Conservation (phyloP, 2,113 vertebrate genomes). For the Zootoca vivipara region DNA sequence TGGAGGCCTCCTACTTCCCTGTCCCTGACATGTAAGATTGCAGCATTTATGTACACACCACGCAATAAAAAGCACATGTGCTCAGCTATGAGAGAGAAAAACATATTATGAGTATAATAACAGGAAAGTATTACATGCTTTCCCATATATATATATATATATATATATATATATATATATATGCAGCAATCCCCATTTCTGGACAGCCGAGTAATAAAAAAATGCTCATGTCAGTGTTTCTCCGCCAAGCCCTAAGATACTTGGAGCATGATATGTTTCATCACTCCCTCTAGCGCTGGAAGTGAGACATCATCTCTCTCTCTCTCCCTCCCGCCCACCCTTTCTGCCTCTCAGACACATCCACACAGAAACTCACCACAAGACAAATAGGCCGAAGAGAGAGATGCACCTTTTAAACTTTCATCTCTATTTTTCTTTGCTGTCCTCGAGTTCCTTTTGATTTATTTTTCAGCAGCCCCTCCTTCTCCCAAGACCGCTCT, state of each 20-base stretch:
- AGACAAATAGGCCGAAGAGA: constrained; percentile 40
- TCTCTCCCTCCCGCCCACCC: background rate
- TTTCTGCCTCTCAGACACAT: background rate
- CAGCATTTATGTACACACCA: background rate
- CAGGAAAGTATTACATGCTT: background rate
- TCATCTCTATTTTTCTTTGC: constrained; percentile 62
- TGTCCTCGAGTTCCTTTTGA: constrained; percentile 64
- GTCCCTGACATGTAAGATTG: background rate
- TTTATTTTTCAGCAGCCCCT: constrained; percentile 59
- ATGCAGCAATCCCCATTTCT: background rate
- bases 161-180: no score
- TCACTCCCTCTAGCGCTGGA: constrained; percentile 24
- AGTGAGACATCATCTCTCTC: background rate
- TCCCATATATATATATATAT: no score
- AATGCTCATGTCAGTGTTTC: background rate
- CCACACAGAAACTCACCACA: background rate
- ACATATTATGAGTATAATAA: background rate
- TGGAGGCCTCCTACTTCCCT: background rate
- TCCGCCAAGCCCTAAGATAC: background rate
- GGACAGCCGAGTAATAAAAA: background rate
- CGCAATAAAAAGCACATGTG: no score
- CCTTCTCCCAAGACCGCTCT: constrained; percentile 30
- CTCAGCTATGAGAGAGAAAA: background rate
- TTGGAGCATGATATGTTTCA: background rate
- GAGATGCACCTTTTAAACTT: constrained; percentile 64